Base-by-base conservation (phyloP, 2,888 invertebrate genomes). In the Hypselothyrea guttata region DNA sequence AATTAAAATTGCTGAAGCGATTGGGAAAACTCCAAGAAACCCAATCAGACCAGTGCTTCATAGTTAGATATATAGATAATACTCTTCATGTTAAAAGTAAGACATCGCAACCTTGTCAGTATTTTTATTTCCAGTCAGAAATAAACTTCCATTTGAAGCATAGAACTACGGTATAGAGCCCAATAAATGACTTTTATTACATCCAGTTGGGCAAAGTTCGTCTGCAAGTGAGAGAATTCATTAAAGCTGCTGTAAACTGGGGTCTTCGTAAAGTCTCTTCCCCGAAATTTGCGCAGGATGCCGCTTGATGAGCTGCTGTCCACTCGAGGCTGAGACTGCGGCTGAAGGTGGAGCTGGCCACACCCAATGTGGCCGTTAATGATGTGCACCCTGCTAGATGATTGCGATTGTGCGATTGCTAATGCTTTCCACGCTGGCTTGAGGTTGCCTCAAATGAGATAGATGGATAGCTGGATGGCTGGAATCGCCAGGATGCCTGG, bases 311-410 rank as follows among this genome's bases (percentile, higher is more conserved):
- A 57, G 59, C 40, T 60, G 67, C 67, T 67, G 71, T 60, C 57
- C 60, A 55, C 38, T n/a, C n/a, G n/a, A n/a, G n/a, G n/a, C n/a
- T 31, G 38, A 9, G 7, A 44, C 22, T 22, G 22, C 5, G 5
- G 28, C 28, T 22, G 40, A 35, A 53, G 60, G 61, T 57, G 48
- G 52, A 48, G 48, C 42, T 27, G 33, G 60, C 59, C 72, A 75
- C 78, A 62, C 70, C 68, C 70, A 37, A 40, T 5, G 30, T 31
- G 69, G 45, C 62, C 77, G 76, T 84, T 83, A 83, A 83, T 82
- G 84, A 84, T 83, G 81, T 82, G 71, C 77, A 75, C 64, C 63
- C 75, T 68, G 66, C 62, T 64, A 71, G 83, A 79, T 79, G 83
- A 83, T 81, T 75, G 77, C 59, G 76, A 67, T 67, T 65, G 63